Evolutionary conservation across 2,797 vertebrate genomes (phyloP), one percentile per base, ranked within the genome.

Genomic region (Psittacula echo): DNA sequence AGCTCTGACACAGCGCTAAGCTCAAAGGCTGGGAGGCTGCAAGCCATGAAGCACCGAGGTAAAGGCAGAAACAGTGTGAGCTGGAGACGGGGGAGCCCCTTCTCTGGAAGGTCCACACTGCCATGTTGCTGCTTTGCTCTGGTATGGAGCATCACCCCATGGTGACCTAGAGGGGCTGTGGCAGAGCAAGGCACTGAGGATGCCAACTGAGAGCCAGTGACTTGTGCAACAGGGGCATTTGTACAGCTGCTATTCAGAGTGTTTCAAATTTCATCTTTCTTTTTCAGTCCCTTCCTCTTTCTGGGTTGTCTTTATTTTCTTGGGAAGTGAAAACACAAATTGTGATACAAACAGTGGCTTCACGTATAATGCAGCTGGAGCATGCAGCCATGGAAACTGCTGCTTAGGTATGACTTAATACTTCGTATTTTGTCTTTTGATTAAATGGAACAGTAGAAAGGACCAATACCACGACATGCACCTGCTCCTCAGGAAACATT

Each of bases 71-170:
- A 27, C 11, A 39, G 10, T 2, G 1, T 6, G 30, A 77, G 44
- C 29, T 42, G 32, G 56, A 64, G 37, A 11, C 3, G 1, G 4
- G 60, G 47, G 60, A 81, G 12, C 14, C 14, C 8, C 47, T 77
- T 67, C 41, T 74, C 51, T 42, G 32, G 39, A 42, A 56, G 37
- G 64, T 48, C 44, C 20, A 5, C 12, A 2, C 17, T 30, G 50
- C 39, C 1, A 0, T 5, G 5, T 41, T 61, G 29, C 13, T 39
- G n/a, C 24, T 27, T 73, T 5, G 3, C 50, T 56, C 37, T 30
- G 3, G 42, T 1, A 2, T 51, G 4, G 17, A 62, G 30, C 84
- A 45, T 47, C 68, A 62, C 3, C 10, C 45, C 22, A 2, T 0
- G 1, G 47, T 10, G 56, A 17, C 17, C 42, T 23, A 10, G 39